Conservation (phyloP, 1,140 invertebrate genomes). For the Sarcophaga bullata region DNA sequence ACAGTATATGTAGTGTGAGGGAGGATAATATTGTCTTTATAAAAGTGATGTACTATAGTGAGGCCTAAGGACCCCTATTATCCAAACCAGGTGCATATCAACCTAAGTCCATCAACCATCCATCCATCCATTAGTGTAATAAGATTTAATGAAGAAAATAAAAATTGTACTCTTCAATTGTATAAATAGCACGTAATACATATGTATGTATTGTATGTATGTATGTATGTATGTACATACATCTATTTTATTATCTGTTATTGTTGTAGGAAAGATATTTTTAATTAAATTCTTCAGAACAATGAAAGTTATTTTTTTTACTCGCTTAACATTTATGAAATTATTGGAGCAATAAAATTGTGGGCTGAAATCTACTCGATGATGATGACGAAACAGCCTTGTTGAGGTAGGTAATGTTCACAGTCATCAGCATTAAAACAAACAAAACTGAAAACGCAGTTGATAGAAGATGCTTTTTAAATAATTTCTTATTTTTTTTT, state of each 20-base stretch:
- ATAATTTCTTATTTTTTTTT: too few relatives aligned
- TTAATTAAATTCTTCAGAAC: not conserved
- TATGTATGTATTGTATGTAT: not conserved
- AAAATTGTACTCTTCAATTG: not conserved
- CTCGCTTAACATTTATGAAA: too few relatives aligned
- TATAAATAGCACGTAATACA: not conserved
- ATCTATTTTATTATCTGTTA: too few relatives aligned
- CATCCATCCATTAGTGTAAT: constrained; percentile 32
- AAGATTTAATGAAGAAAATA: not conserved
- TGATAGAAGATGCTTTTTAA: not conserved
- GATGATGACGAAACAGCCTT: not conserved
- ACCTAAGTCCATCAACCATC: not conserved
- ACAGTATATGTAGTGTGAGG: too few relatives aligned
- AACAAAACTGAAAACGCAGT: not conserved
- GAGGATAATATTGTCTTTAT: not conserved
- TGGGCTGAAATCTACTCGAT: not conserved
- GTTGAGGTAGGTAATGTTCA: constrained; percentile 12
- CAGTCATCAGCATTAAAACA: not conserved
- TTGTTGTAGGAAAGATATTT: too few relatives aligned
- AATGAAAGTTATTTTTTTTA: not conserved
- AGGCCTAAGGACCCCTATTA: constrained; percentile 38
- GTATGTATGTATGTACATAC: not conserved
- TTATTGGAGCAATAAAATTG: too few relatives aligned
- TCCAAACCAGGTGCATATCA: constrained; percentile 25
- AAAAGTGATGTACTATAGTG: constrained; percentile 27